phyloP scores from a whole-genome alignment of 2,113 vertebrate species.

The Reinhardtius hippoglossoides region DNA sequence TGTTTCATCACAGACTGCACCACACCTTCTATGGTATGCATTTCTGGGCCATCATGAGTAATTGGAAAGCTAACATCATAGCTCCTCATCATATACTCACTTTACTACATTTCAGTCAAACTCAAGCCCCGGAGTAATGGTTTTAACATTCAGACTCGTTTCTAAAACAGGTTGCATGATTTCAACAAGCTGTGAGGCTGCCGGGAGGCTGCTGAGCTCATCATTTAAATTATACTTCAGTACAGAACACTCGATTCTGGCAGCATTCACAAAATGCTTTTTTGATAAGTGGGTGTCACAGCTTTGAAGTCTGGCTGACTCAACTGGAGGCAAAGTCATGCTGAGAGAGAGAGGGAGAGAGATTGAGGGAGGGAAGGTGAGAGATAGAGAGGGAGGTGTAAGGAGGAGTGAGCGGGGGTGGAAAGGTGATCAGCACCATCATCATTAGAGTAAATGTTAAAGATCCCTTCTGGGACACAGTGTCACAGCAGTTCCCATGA shows the following conservation, averaged over 20 bases:
- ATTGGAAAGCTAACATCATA: neutral
- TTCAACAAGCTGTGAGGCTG: neutral
- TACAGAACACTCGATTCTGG: constrained; percentile 19
- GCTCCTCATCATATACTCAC: neutral
- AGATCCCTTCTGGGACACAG: constrained; percentile 33
- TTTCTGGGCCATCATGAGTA: neutral
- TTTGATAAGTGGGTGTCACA: constrained; percentile 33
- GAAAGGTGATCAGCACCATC: constrained; percentile 24
- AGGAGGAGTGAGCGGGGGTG: constrained; percentile 16
- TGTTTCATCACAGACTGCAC: neutral
- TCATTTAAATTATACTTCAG: constrained; percentile 21
- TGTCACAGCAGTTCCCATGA: constrained; percentile 9
- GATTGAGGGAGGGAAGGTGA: neutral
- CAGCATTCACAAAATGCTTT: constrained; percentile 30
- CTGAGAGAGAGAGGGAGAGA: neutral
- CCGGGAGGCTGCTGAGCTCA: constrained; percentile 3
- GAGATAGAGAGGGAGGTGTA: neutral
- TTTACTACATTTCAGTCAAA: constrained; percentile 1
- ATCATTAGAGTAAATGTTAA: constrained; percentile 42
- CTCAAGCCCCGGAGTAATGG: neutral
- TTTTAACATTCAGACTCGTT: neutral
- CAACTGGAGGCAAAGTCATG: constrained; percentile 13
- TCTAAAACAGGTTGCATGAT: constrained; percentile 1
- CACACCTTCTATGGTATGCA: neutral
- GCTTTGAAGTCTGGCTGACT: constrained; percentile 30